Evolutionary conservation across 2,797 vertebrate genomes (phyloP).

Genomic region (Apogon talboti): DNA sequence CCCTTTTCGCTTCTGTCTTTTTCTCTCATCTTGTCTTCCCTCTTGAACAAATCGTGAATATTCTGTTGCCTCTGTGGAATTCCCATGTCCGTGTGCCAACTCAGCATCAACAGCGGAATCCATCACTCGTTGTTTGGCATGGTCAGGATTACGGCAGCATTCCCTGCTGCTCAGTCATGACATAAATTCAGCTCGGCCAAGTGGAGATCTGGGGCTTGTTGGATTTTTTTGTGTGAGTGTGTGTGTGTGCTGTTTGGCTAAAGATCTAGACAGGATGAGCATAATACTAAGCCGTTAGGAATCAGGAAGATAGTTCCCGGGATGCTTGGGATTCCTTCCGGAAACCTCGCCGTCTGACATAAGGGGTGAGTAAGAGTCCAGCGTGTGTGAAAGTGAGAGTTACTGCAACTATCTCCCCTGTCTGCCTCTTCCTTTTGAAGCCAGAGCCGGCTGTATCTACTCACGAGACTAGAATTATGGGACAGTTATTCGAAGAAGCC

Average conservation of each 20-base stretch:
- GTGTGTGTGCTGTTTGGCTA: constrained; percentile 62
- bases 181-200: constrained; percentile 63
- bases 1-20: not conserved
- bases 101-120: constrained; percentile 66
- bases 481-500: constrained; percentile 71
- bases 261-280: constrained; percentile 71
- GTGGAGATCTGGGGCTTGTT: constrained; percentile 48
- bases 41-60: constrained; percentile 38
- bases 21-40: constrained; percentile 2
- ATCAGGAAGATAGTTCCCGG: constrained; percentile 74
- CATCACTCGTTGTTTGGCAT: constrained; percentile 48
- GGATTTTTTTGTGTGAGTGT: constrained; percentile 26
- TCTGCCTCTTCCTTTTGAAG: constrained; percentile 71
- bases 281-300: constrained; percentile 70
- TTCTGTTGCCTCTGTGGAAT: constrained; percentile 56
- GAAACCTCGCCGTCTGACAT: constrained; percentile 76
- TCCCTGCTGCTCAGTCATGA: constrained; percentile 64
- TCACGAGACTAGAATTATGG: constrained; percentile 76
- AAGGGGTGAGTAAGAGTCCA: constrained; percentile 68
- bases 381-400: constrained; percentile 48
- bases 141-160: constrained; percentile 67
- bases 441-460: constrained; percentile 64
- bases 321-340: constrained; percentile 78
- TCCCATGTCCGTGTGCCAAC: constrained; percentile 46
- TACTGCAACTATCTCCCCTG: constrained; percentile 50